Conservation (phyloP, 2,888 invertebrate species). For the Limnephilus lunatus region DNA sequence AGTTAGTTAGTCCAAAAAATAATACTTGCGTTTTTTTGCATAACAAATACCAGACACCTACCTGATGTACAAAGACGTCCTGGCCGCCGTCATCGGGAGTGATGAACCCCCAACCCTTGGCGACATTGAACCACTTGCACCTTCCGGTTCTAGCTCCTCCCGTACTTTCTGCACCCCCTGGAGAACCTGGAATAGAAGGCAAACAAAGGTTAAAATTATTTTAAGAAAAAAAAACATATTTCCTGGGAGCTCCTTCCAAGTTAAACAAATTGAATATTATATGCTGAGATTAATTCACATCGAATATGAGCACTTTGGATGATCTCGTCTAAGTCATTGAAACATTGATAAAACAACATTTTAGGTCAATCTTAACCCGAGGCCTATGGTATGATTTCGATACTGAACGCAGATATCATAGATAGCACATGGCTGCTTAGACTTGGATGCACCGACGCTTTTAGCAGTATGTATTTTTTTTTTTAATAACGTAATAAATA, state of each 20-base stretch:
- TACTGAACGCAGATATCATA: too few species aligned
- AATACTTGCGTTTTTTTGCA: neutral
- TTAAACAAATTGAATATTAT: neutral
- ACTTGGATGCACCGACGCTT: neutral
- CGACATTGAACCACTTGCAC: constrained; percentile 98
- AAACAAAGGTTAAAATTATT: neutral
- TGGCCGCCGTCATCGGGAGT: constrained; percentile 93
- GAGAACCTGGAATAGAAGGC: constrained; percentile 58
- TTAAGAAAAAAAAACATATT: neutral
- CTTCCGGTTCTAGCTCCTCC: constrained; percentile 81
- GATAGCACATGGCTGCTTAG: neutral
- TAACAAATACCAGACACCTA: constrained; percentile 70
- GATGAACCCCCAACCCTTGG: constrained; percentile 96
- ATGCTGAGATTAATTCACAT: neutral
- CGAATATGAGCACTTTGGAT: too few species aligned
- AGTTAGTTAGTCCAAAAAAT: neutral
- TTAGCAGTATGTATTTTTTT: neutral
- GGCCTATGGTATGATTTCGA: neutral
- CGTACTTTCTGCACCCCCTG: constrained; percentile 65
- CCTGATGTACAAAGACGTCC: constrained; percentile 97
- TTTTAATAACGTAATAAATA: too few species aligned
- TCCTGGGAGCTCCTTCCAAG: neutral
- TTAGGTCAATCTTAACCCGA: neutral
- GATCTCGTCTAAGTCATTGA: neutral
- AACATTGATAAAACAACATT: neutral